A percentile compares a stretch with the other conserved stretches of the same genome.
These are phyloP conservation scores for Anthopleura sola DNA, from an alignment of 64 coral and sea anemone genomes.

Conservation along the genomic window DNA sequence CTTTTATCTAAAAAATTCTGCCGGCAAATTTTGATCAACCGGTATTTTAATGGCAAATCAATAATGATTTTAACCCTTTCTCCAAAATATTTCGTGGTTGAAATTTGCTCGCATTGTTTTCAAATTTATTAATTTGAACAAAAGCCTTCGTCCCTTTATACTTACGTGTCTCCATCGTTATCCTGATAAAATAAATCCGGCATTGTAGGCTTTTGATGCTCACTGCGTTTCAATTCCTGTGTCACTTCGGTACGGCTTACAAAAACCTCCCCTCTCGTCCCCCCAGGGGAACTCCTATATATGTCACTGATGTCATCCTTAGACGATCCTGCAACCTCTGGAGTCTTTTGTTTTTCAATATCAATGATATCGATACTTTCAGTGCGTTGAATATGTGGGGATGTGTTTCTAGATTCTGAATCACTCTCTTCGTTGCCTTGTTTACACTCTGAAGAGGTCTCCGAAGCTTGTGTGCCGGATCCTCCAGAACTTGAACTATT, in stretches of 20 bases:
- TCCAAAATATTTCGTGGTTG: too few relatives aligned
- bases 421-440: neutral
- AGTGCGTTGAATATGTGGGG: neutral
- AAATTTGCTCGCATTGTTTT: neutral
- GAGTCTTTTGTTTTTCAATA: neutral
- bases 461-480: neutral
- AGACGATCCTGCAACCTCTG: neutral
- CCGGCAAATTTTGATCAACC: too few relatives aligned
- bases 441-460: neutral
- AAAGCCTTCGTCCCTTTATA: neutral
- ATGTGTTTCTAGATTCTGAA: neutral
- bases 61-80: too few relatives aligned
- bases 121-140: neutral
- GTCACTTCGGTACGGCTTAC: neutral
- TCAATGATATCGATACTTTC: neutral
- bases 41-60: too few relatives aligned
- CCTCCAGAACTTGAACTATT: neutral
- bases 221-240: neutral
- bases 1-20: too few relatives aligned
- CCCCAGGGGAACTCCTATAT: neutral
- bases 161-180: conserved; percentile 77
- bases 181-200: conserved; percentile 39
- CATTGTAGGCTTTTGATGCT: neutral
- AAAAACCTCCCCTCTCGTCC: neutral
- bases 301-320: neutral